A percentile compares a stretch with the other conserved stretches of the same genome.
Evolutionary conservation across 2,113 vertebrate species (phyloP).

Genomic region (Sapayoa aenigma): DNA sequence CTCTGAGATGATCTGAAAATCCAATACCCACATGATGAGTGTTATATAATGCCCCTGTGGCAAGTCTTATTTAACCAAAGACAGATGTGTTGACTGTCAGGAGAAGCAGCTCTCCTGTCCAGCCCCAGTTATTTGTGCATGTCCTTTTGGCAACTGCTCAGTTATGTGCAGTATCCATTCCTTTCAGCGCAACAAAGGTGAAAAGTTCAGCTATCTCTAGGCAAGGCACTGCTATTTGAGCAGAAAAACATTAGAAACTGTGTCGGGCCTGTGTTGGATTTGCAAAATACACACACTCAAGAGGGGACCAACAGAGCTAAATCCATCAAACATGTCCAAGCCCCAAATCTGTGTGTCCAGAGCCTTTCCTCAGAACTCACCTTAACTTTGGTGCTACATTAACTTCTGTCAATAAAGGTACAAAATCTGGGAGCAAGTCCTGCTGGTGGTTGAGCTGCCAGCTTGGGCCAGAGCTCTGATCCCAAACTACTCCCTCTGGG

Average conservation of each 20-base stretch:
- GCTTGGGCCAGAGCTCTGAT: background rate
- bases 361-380: background rate
- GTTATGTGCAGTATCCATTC: constrained; percentile 45
- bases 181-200: background rate
- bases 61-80: constrained; percentile 40
- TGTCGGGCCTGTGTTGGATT: background rate
- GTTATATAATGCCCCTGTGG: constrained; percentile 56
- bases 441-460: background rate
- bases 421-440: background rate
- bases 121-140: constrained; percentile 31
- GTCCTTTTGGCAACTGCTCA: constrained; percentile 53
- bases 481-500: background rate
- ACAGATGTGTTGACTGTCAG: constrained; percentile 50
- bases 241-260: background rate
- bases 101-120: constrained; percentile 37
- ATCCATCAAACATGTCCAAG: background rate
- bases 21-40: constrained; percentile 39
- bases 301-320: background rate
- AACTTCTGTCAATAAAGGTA: background rate
- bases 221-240: background rate
- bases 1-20: constrained; percentile 24
- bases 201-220: constrained; percentile 55
- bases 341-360: background rate
- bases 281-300: background rate
- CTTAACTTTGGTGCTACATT: background rate